Percentiles rank a stretch among this genome's conserved stretches.
Conservation (phyloP, 2,888 invertebrate species). For the Hetaerina titia region DNA sequence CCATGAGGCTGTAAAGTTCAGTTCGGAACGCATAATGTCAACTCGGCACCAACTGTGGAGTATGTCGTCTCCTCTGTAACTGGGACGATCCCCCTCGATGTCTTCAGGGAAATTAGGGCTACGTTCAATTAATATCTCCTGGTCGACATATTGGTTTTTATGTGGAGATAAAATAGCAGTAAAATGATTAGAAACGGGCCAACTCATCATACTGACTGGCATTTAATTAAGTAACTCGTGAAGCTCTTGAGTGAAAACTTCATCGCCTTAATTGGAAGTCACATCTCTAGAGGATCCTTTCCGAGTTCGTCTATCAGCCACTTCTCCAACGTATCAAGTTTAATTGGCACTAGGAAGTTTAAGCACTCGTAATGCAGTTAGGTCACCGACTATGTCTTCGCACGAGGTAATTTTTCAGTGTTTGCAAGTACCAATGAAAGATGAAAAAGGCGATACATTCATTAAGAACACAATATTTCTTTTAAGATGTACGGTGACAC, state of each 20-base stretch:
- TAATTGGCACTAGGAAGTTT: neutral
- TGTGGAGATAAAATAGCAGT: neutral
- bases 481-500: too few species aligned
- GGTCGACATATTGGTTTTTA: neutral
- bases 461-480: too few species aligned
- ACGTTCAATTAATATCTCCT: neutral
- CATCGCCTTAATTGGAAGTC: constrained; percentile 32
- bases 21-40: too few species aligned
- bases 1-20: too few species aligned
- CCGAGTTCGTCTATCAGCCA: neutral
- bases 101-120: neutral
- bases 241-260: neutral
- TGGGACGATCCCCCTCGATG: too few species aligned
- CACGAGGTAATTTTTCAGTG: too few species aligned
- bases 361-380: neutral
- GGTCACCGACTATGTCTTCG: neutral
- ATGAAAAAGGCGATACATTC: too few species aligned
- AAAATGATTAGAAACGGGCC: neutral
- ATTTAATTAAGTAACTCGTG: neutral
- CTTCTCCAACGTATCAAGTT: neutral
- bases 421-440: too few species aligned
- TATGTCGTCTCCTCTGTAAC: too few species aligned
- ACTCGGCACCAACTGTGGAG: too few species aligned
- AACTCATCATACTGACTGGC: neutral
- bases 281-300: neutral